Conservation (phyloP, 2,797 vertebrate genomes). For the Brachymystax lenok region DNA sequence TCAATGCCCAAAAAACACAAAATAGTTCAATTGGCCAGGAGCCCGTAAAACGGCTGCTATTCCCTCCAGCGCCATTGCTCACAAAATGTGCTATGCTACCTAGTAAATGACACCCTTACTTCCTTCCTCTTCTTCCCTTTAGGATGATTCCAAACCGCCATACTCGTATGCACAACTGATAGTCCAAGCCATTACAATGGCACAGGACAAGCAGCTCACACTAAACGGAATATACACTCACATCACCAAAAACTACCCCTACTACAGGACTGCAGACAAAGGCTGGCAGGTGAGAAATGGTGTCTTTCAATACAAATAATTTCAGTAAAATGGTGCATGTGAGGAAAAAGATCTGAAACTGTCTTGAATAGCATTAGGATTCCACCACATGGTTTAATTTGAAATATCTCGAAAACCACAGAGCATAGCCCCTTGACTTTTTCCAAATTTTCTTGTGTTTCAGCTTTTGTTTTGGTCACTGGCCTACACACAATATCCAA, state of each 20-base stretch:
- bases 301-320: not conserved
- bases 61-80: no score
- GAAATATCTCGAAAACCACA: conserved; percentile 4
- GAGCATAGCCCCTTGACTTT: not conserved
- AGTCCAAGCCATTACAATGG: conserved; percentile 94
- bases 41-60: no score
- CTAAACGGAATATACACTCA: conserved; percentile 97
- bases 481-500: no score
- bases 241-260: conserved; percentile 97
- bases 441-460: no score
- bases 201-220: conserved; percentile 94
- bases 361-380: not conserved
- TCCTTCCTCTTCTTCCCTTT: conserved; percentile 5
- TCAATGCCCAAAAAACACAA: no score
- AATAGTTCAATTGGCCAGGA: no score
- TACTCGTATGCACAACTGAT: conserved; percentile 98
- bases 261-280: conserved; percentile 97
- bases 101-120: not conserved
- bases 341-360: not conserved
- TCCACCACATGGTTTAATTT: not conserved
- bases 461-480: no score
- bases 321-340: not conserved
- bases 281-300: conserved; percentile 90
- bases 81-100: not conserved
- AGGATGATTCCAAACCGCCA: conserved; percentile 97